phyloP scores from a whole-genome alignment of 1,140 invertebrate genomes.

The Arion vulgaris region DNA sequence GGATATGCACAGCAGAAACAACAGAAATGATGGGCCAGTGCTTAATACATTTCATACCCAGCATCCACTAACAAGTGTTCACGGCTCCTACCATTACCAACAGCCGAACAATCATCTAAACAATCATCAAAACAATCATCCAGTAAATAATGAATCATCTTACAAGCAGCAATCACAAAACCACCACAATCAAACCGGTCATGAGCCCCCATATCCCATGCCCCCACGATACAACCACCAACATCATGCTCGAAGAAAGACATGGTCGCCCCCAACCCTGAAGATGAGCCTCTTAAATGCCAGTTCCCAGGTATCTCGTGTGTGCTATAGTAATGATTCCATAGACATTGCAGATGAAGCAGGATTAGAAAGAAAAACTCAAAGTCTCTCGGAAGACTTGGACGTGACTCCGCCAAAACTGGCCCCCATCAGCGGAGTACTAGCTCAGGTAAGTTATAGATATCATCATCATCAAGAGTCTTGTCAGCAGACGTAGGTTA shows the following conservation, averaged over 20 bases:
- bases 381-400: slow-evolving; percentile 30
- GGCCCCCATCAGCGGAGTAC: slow-evolving; percentile 39
- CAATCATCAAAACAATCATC: too few species aligned
- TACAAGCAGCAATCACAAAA: not conserved
- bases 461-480: too few species aligned
- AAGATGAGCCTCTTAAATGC: slow-evolving; percentile 32
- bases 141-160: not conserved
- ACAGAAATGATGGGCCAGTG: not conserved
- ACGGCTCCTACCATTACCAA: slow-evolving; percentile 29
- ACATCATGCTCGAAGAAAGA: slow-evolving; percentile 26
- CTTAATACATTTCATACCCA: slow-evolving; percentile 18
- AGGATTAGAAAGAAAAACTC: not conserved
- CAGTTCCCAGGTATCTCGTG: slow-evolving; percentile 5
- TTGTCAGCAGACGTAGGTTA: not conserved
- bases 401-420: slow-evolving; percentile 27
- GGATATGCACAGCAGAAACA: not conserved
- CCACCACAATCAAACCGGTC: not conserved
- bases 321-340: slow-evolving; percentile 38
- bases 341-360: slow-evolving; percentile 20
- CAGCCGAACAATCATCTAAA: slow-evolving; percentile 1
- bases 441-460: slow-evolving; percentile 20
- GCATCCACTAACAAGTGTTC: slow-evolving; percentile 22
- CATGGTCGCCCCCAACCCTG: slow-evolving; percentile 30
- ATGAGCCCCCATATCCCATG: slow-evolving; percentile 20
- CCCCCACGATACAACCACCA: slow-evolving; percentile 29